Conservation (phyloP, 1,140 invertebrate species). For the Anoplolepis gracilipes region DNA sequence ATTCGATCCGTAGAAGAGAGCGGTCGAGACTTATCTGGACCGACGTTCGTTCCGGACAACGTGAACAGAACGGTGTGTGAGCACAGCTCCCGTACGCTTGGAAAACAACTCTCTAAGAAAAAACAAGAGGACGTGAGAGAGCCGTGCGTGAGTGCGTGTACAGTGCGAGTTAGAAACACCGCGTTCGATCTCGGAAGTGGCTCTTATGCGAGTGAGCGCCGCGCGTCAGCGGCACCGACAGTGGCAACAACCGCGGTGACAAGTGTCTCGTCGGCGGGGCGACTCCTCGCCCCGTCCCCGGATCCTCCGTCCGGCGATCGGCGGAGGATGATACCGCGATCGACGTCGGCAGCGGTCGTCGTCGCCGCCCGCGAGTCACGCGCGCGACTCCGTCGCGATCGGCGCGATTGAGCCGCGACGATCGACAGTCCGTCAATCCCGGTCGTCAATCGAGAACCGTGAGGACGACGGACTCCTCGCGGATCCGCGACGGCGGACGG, state of each 20-base stretch:
- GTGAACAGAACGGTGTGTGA: neutral
- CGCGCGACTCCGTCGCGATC: constrained; percentile 51
- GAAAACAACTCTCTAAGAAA: neutral
- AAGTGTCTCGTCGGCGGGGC: constrained; percentile 69
- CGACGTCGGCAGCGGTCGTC: constrained; percentile 15
- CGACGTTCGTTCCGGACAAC: constrained; percentile 10
- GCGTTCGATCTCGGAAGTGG: constrained; percentile 22
- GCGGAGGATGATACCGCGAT: constrained; percentile 65
- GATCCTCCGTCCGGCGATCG: constrained; percentile 27
- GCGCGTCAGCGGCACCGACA: constrained; percentile 44
- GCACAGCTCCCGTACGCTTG: neutral
- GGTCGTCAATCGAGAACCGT: neutral
- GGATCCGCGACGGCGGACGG: constrained; percentile 19
- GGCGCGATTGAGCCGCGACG: constrained; percentile 38
- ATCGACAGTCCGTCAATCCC: neutral
- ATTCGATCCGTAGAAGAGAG: constrained; percentile 2
- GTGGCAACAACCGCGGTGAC: constrained; percentile 62
- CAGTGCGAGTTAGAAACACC: neutral
- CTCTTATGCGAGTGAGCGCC: constrained; percentile 68
- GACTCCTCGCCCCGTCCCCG: constrained; percentile 58
- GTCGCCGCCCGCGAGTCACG: constrained; percentile 58
- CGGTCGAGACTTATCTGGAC: neutral
- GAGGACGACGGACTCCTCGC: constrained; percentile 9
- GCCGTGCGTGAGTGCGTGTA: constrained; percentile 18
- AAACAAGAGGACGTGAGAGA: neutral